Conservation (phyloP, 2,888 invertebrate species). For the Cryptocheilus praepositus region DNA sequence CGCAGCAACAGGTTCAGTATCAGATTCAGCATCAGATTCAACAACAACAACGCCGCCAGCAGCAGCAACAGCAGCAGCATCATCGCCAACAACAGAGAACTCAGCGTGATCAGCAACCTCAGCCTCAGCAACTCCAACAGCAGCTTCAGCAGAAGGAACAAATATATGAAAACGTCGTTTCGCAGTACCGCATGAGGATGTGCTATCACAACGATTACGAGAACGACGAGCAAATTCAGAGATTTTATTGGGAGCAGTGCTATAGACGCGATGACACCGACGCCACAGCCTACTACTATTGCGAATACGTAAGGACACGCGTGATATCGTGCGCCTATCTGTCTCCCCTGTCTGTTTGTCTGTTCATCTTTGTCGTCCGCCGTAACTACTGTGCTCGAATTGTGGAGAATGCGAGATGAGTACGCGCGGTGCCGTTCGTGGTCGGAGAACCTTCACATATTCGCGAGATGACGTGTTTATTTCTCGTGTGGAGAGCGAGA, state of each 20-base stretch:
- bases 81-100: slow-evolving; percentile 41
- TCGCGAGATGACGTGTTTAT: too few relatives aligned
- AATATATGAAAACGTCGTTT: slow-evolving; percentile 72
- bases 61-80: slow-evolving; percentile 38
- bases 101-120: slow-evolving; percentile 34
- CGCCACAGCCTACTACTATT: slow-evolving; percentile 73
- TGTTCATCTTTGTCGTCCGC: not conserved
- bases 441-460: too few relatives aligned
- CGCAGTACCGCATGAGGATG: slow-evolving; percentile 73
- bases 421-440: too few relatives aligned
- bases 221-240: slow-evolving; percentile 73
- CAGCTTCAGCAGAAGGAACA: slow-evolving; percentile 63
- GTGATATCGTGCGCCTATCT: too few relatives aligned
- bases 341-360: not conserved
- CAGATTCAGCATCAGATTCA: slow-evolving; percentile 32
- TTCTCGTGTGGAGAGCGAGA: too few relatives aligned
- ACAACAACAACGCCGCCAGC: slow-evolving; percentile 29
- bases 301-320: slow-evolving; percentile 71
- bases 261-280: slow-evolving; percentile 70
- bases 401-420: not conserved
- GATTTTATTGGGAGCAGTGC: slow-evolving; percentile 74
- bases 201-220: slow-evolving; percentile 74
- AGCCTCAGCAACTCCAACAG: slow-evolving; percentile 33
- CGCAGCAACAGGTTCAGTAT: slow-evolving; percentile 35
- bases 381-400: not conserved